These are phyloP conservation scores for Lysiphlebus fabarum DNA, from an alignment of 1,140 invertebrate genomes.

Conservation along the genomic window DNA sequence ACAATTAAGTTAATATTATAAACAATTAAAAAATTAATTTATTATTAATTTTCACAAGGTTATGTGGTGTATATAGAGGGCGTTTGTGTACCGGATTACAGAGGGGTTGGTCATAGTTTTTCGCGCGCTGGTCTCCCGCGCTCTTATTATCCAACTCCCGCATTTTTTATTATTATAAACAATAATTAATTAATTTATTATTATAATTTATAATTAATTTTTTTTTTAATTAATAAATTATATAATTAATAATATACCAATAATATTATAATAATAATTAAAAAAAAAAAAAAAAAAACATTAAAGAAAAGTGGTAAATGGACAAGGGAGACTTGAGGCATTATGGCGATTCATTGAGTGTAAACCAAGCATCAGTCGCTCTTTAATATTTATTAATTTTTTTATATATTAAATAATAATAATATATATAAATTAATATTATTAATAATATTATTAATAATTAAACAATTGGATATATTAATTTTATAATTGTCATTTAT, in stretches of 20 bases:
- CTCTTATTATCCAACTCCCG: constrained; percentile 33
- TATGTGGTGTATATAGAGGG: constrained; percentile 53
- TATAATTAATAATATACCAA: too few species aligned
- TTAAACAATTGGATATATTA: neutral
- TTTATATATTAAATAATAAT: constrained; percentile 1
- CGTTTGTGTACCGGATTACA: constrained; percentile 38
- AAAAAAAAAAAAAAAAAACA: constrained; percentile 8
- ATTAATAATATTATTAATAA: neutral
- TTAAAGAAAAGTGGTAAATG: neutral
- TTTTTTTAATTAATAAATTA: constrained; percentile 18
- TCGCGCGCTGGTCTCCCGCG: constrained; percentile 54
- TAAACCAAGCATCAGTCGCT: constrained; percentile 31
- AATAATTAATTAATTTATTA: constrained; percentile 23
- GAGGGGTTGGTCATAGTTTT: constrained; percentile 52
- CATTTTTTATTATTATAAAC: constrained; percentile 30
- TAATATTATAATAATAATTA: too few species aligned
- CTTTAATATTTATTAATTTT: constrained; percentile 8
- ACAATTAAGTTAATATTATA: too few species aligned
- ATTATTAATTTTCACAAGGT: constrained; percentile 38
- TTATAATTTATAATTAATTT: constrained; percentile 5
- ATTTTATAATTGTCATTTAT: constrained; percentile 1
- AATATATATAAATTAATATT: neutral
- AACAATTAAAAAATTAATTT: too few species aligned
- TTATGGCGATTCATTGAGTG: constrained; percentile 45
- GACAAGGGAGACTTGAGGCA: constrained; percentile 25